phyloP scores from a whole-genome alignment of 30 jellyfish, hydroid and myxozoan species.

The Aurelia sp. region DNA sequence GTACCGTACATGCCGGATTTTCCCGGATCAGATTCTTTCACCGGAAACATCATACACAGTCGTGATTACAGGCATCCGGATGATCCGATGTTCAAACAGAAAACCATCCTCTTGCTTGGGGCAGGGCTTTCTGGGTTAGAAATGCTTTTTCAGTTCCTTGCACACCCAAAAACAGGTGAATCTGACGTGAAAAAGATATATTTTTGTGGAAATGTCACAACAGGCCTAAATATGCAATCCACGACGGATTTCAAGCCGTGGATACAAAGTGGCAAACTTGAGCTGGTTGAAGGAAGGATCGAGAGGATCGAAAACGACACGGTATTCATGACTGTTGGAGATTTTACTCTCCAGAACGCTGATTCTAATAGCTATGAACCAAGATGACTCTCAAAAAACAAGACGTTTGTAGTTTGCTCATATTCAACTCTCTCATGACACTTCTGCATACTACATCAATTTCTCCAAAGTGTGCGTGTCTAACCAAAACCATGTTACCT shows the following conservation, averaged over 20 bases:
- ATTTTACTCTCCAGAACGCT: too few relatives aligned
- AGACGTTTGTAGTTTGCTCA: too few relatives aligned
- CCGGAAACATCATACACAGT: conserved; percentile 43
- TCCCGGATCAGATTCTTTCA: conserved; percentile 11
- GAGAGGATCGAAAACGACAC: neutral
- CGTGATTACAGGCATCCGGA: conserved; percentile 12
- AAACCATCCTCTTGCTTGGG: conserved; percentile 33
- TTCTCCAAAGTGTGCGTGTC: too few relatives aligned
- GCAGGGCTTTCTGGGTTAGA: conserved; percentile 38
- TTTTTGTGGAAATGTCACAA: conserved; percentile 13
- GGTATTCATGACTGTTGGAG: conserved; percentile 8
- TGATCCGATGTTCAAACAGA: neutral
- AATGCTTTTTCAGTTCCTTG: conserved; percentile 44
- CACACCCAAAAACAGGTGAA: conserved; percentile 8
- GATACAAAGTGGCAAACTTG: conserved; percentile 20
- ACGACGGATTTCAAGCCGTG: conserved; percentile 22
- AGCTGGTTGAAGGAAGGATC: conserved; percentile 9
- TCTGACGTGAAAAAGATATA: conserved; percentile 26
- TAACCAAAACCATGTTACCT: too few relatives aligned
- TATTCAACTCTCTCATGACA: too few relatives aligned
- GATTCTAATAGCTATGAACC: too few relatives aligned
- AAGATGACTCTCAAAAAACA: too few relatives aligned
- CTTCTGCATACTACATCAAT: too few relatives aligned
- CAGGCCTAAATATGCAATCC: neutral
- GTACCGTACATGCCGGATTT: conserved; percentile 35